These are phyloP conservation scores for Emys orbicularis DNA, from an alignment of 2,797 vertebrate species.

Conservation along the genomic window DNA sequence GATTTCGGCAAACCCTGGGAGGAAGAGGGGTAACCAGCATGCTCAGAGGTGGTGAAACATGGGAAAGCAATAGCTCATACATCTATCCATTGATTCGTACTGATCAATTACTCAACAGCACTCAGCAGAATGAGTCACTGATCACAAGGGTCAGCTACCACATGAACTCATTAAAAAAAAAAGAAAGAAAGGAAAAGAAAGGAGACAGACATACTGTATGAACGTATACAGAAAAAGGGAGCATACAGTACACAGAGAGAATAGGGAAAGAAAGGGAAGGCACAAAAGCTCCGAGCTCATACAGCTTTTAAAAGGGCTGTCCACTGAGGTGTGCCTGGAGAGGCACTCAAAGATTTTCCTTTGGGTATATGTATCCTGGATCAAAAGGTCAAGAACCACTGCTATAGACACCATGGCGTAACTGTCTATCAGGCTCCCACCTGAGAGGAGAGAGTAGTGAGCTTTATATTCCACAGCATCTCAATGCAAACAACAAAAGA, in stretches of 20 bases:
- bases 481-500: neutral
- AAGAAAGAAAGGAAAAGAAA: no score
- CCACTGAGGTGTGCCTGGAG: neutral
- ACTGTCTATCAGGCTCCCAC: neutral
- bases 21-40: neutral
- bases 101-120: neutral
- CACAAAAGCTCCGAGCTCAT: fast-evolving
- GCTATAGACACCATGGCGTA: neutral
- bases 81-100: neutral
- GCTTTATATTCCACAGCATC: neutral
- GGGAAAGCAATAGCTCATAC: neutral
- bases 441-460: neutral
- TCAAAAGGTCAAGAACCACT: constrained; percentile 29
- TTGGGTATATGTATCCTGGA: neutral
- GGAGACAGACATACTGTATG: neutral
- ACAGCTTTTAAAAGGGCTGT: neutral
- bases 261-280: neutral
- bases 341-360: neutral
- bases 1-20: neutral
- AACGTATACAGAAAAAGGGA: fast-evolving
- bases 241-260: neutral
- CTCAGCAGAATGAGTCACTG: neutral
- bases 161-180: neutral
- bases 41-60: neutral
- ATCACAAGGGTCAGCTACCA: neutral